These are phyloP conservation scores for Paracanthobrama guichenoti DNA, from an alignment of 2,113 vertebrate species.

Conservation along the genomic window DNA sequence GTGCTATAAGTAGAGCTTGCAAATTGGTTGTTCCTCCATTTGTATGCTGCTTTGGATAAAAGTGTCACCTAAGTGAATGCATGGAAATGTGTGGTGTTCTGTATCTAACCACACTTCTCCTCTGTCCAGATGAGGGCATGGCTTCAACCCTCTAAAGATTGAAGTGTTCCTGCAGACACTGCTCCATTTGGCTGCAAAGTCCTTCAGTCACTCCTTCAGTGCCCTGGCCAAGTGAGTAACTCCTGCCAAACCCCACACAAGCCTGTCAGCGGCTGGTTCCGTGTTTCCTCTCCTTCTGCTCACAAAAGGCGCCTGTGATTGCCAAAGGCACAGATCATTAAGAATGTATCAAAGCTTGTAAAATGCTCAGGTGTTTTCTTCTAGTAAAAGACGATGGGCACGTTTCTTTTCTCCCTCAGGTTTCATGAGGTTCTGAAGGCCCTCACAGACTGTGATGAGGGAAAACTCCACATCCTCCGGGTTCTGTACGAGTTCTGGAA, in stretches of 20 bases:
- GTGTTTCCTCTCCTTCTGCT: background rate
- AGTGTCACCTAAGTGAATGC: background rate
- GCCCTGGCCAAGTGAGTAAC: slow-evolving; percentile 93
- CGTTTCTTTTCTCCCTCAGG: slow-evolving; percentile 68
- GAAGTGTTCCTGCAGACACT: slow-evolving; percentile 96
- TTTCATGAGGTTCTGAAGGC: slow-evolving; percentile 96
- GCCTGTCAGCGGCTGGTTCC: background rate
- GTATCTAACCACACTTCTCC: background rate
- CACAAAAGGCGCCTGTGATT: background rate
- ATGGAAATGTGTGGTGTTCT: background rate
- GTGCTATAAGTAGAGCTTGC: background rate
- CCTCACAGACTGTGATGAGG: slow-evolving; percentile 90
- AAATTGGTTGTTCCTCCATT: background rate
- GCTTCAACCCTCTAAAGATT: slow-evolving; percentile 96
- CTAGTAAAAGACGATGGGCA: background rate
- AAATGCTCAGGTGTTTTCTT: background rate
- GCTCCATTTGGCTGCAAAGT: slow-evolving; percentile 93
- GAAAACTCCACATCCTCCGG: slow-evolving; percentile 93
- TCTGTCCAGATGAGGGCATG: slow-evolving; percentile 86
- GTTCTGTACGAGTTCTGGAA: slow-evolving; percentile 94
- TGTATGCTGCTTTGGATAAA: background rate
- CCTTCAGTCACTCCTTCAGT: slow-evolving; percentile 97
- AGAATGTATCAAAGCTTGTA: slow-evolving; percentile 4
- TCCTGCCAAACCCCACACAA: background rate
- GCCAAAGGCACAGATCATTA: background rate